Base-by-base conservation (phyloP, 1,140 invertebrate species). In the Drosophila kurseongensis region DNA sequence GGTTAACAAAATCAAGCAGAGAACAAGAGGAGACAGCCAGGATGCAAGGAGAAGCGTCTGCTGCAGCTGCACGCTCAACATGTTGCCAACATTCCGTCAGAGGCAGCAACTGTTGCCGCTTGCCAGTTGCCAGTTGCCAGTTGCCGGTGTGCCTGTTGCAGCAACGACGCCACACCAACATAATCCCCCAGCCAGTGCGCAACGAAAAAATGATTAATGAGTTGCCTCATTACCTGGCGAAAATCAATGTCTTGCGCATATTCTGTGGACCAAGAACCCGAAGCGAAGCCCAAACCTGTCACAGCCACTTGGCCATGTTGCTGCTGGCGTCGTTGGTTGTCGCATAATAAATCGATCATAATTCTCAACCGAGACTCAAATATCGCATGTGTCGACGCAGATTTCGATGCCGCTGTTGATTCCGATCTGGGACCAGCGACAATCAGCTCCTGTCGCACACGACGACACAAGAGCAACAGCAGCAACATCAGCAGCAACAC, bases 311-410 rank as follows among this genome's bases (percentile, higher is more conserved):
- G 62, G 82, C 66, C 79, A 77, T 73, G 45, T 77, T 59, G 56
- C 32, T 47, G 52, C 44, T 41, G 52, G 40, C 54, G 67, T 71
- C 67, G 63, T 45, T 66, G 38, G 52, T 59, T 63, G 68, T 69
- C 82, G 67, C 79, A 89, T 89, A 89, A 89, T 89, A 89, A 90
- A 89, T 89, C 84, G 84, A 89, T 89, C 84, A 89, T 89, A 89
- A 80, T 90, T 90, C 63, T 89, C 60, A 67, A n/a, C 32, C 52
- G 54, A 58, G 76, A 71, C 80, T 80, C 72, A 74, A 88, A 84
- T 79, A 89, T 79, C 63, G 78, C 77, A 89, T 68, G 66, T 58
- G 73, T 86, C 81, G 60, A 59, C 76, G 57, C 79, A 65, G 79
- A 82, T 79, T 82, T 72, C 66, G 66, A 59, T 73, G 60, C 44